Base-by-base conservation (phyloP, 2,888 invertebrate genomes). In the Acrobasis suavella region DNA sequence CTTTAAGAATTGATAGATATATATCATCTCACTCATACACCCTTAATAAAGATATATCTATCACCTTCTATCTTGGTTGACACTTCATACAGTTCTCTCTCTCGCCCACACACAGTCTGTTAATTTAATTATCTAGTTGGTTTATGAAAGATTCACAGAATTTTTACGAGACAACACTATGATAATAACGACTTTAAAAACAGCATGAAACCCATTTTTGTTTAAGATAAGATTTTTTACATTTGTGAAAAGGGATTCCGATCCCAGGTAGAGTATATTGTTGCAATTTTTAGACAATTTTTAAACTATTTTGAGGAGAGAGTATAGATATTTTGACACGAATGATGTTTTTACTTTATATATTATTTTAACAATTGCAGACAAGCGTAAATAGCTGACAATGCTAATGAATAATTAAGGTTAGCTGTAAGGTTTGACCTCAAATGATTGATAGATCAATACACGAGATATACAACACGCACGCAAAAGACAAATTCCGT, bases 121-220 rank as follows among this genome's bases (percentile, higher is more conserved):
- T 89, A 87, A 88, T 89, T 88, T 80, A 86, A 86, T 87, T 85
- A 86, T 78, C 76, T 76, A 71, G 72, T 67, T n/a, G 46, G 58
- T 55, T 55, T 54, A 37, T 61, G 49, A 52, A 54, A 54, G 39
- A 54, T 8, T 32, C 22, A 17, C 46, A 51, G 15, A 37, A 15
- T 50, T 37, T 49, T 50, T 55, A 54, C 39, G 39, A 10, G 15
- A 55, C 15, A 12, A 39, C 15, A 16, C 37, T 54, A n/a, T 10
- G 16, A 54, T 15, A 46, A 46, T 46, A 14, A 46, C n/a, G n/a
- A n/a, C 46, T 14, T 2, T 46, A 46, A 46, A 42, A 46, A 46
- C 46, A 12, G n/a, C 46, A 46, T 46, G n/a, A 46, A 42, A 46
- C 9, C n/a, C 6, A 46, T 46, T 6, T 46, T 46, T n/a, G 1